Evolutionary conservation across 2,797 vertebrate species (phyloP).

Genomic region (Cygnus olor): DNA sequence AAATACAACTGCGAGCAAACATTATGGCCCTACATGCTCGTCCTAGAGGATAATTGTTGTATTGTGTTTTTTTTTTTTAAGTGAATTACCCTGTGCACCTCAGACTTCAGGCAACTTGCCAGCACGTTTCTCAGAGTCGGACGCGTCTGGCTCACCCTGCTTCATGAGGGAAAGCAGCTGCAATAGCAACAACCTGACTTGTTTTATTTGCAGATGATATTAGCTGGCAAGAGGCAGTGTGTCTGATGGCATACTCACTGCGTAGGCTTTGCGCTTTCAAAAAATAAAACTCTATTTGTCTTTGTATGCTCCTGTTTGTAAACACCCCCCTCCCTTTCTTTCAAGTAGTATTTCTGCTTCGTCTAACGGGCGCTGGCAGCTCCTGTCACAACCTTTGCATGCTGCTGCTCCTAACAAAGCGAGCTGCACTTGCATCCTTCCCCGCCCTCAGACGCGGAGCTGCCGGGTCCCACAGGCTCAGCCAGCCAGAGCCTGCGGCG

Average conservation of each 20-base stretch:
- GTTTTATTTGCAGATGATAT: neutral
- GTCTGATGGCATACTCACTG: neutral
- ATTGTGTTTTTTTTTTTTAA: neutral
- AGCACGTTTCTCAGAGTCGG: neutral
- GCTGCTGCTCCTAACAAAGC: neutral
- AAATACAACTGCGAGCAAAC: slow-evolving; percentile 22
- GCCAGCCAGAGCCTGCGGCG: neutral
- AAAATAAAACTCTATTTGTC: neutral
- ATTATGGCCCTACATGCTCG: neutral
- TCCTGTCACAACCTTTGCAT: neutral
- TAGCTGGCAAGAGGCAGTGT: neutral
- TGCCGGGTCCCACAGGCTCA: neutral
- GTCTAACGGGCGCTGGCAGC: neutral
- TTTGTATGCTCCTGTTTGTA: neutral
- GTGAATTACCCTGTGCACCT: neutral
- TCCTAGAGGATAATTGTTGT: neutral
- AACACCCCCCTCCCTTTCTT: neutral
- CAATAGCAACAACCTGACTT: slow-evolving; percentile 22
- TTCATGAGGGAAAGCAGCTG: slow-evolving; percentile 21
- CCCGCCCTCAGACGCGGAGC: neutral
- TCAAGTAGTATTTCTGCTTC: neutral
- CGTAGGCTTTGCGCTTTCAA: neutral
- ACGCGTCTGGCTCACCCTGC: neutral
- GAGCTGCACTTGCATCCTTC: neutral
- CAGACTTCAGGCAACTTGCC: neutral